phyloP scores from a whole-genome alignment of 2,113 vertebrate genomes.

The Herpetotheres cachinnans region DNA sequence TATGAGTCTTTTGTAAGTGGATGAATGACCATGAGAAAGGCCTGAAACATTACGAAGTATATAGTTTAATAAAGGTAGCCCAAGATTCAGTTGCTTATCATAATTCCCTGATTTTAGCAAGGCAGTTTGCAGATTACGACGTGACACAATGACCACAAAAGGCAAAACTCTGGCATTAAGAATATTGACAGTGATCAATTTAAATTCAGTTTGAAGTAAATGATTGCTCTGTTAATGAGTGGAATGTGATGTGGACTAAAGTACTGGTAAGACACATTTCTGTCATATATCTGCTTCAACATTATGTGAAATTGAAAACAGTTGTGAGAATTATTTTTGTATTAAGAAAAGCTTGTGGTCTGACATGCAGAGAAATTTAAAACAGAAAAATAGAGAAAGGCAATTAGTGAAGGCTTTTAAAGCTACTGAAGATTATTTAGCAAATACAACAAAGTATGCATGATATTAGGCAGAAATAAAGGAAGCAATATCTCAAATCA shows the following conservation, averaged over 20 bases:
- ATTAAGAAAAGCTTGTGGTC: background rate
- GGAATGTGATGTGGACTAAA: background rate
- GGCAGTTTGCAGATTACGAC: background rate
- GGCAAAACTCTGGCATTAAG: background rate
- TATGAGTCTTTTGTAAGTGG: background rate
- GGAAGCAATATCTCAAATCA: background rate
- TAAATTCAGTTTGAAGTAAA: background rate
- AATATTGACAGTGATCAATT: background rate
- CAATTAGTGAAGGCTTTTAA: background rate
- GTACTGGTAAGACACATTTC: background rate
- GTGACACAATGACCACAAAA: background rate
- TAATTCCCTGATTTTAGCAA: conserved; percentile 37
- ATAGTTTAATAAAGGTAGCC: background rate
- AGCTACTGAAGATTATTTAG: conserved; percentile 4
- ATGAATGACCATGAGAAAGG: background rate
- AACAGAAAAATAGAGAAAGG: conserved; percentile 10
- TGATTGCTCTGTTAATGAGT: background rate
- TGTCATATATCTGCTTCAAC: background rate
- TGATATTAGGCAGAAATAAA: background rate
- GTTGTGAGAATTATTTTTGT: background rate
- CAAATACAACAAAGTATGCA: background rate
- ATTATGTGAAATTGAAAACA: background rate
- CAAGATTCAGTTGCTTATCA: background rate
- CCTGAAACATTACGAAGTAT: conserved; percentile 14
- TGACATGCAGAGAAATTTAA: background rate